Percentiles rank a stretch among this genome's conserved stretches.
Evolutionary conservation across 2,888 invertebrate species (phyloP).

Genomic region (Leucophora obtusa): DNA sequence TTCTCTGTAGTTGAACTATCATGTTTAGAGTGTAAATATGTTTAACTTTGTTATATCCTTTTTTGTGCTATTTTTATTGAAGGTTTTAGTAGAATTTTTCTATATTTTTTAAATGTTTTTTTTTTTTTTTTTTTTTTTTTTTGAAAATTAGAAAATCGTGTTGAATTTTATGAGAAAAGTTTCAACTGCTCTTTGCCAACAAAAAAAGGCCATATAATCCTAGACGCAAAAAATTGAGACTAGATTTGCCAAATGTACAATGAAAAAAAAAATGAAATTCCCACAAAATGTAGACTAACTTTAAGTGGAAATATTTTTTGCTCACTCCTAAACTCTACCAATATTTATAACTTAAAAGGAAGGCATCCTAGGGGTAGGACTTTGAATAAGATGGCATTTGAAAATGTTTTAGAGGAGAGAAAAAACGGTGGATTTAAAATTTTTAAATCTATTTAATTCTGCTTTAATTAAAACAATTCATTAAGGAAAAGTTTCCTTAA

Average conservation of each 20-base stretch:
- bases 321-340: slow-evolving; percentile 2
- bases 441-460: too few species aligned
- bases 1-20: background rate
- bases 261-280: background rate
- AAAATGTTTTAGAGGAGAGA: too few species aligned
- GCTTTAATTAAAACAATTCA: too few species aligned
- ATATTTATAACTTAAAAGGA: too few species aligned
- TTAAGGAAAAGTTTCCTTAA: too few species aligned
- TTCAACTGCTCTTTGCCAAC: slow-evolving; percentile 43
- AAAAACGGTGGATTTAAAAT: too few species aligned
- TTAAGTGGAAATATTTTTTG: slow-evolving; percentile 40
- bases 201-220: slow-evolving; percentile 29
- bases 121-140: background rate
- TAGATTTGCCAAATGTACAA: slow-evolving; percentile 44
- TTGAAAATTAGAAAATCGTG: slow-evolving; percentile 35
- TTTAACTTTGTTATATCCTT: slow-evolving; percentile 20
- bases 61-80: background rate
- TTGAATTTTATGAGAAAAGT: slow-evolving; percentile 64
- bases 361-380: too few species aligned
- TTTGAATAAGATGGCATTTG: too few species aligned
- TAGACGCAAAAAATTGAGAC: slow-evolving; percentile 8
- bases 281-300: slow-evolving; percentile 38
- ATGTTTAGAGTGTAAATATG: slow-evolving; percentile 7
- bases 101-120: background rate
- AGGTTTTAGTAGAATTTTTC: slow-evolving; percentile 6